These are phyloP conservation scores for Mallateleia sp. DNA, from an alignment of 2,888 invertebrate species.

Conservation along the genomic window DNA sequence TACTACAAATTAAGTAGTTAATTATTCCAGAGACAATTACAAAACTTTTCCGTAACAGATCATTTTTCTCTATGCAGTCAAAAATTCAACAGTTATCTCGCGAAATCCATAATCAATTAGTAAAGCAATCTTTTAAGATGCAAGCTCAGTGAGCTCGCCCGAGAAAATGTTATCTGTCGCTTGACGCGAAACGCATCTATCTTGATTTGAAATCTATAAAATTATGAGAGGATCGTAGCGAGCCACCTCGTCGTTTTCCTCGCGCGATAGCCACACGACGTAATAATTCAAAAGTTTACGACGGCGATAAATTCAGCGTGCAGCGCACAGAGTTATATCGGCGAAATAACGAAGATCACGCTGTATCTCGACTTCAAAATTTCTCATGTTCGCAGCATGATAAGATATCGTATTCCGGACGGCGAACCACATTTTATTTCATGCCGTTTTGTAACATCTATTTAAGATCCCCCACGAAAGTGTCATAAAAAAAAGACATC, in stretches of 20 bases:
- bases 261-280: constrained; percentile 73
- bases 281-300: constrained; percentile 84
- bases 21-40: too few species aligned
- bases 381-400: constrained; percentile 74
- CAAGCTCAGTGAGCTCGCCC: constrained; percentile 10
- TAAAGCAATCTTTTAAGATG: constrained; percentile 16
- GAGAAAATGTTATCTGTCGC: constrained; percentile 31
- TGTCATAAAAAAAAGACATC: too few species aligned
- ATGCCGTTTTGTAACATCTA: too few species aligned
- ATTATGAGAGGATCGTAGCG: constrained; percentile 80
- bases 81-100: too few species aligned
- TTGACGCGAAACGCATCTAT: constrained; percentile 74
- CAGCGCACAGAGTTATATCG: constrained; percentile 78
- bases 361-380: constrained; percentile 70
- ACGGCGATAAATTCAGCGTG: constrained; percentile 82
- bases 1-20: too few species aligned
- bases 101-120: neutral
- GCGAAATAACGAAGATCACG: constrained; percentile 75
- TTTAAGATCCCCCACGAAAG: too few species aligned
- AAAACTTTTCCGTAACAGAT: too few species aligned
- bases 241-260: constrained; percentile 72
- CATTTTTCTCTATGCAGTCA: too few species aligned
- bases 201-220: constrained; percentile 82
- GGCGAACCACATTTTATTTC: too few species aligned
- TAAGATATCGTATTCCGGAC: constrained; percentile 78